Evolutionary conservation across 2,888 invertebrate species (phyloP).

Genomic region (Drosophila fungiperda): DNA sequence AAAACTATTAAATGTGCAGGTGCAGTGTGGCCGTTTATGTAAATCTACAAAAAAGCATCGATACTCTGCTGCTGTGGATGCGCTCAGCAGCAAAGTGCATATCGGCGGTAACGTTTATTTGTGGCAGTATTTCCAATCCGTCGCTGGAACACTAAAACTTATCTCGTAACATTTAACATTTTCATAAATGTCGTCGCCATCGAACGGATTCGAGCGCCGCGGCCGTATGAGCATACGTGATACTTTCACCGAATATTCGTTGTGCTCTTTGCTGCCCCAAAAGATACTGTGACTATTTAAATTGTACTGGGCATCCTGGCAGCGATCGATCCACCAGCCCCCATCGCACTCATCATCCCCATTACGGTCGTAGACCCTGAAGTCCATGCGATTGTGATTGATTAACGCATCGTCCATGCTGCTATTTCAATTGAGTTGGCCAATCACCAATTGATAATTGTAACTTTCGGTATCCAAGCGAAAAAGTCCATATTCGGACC

Average conservation of each 20-base stretch:
- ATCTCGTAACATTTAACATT: slow-evolving; percentile 1
- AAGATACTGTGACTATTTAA: slow-evolving; percentile 85
- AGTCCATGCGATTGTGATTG: slow-evolving; percentile 86
- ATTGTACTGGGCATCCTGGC: slow-evolving; percentile 75
- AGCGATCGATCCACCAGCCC: slow-evolving; percentile 87
- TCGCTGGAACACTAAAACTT: slow-evolving; percentile 24
- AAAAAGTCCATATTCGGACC: slow-evolving; percentile 86
- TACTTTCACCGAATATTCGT: slow-evolving; percentile 86
- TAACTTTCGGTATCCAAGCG: slow-evolving; percentile 84
- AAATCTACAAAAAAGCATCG: slow-evolving; percentile 14
- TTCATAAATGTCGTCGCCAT: slow-evolving; percentile 30
- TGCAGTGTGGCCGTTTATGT: slow-evolving; percentile 15
- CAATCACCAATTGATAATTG: slow-evolving; percentile 85
- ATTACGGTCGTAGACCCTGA: slow-evolving; percentile 84
- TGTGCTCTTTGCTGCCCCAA: slow-evolving; percentile 87
- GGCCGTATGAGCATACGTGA: slow-evolving; percentile 86
- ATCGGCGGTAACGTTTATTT: slow-evolving; percentile 59
- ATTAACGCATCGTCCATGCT: slow-evolving; percentile 87
- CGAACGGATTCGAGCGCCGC: slow-evolving; percentile 20
- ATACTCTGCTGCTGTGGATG: slow-evolving; percentile 26
- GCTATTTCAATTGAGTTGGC: slow-evolving; percentile 82
- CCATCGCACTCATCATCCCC: slow-evolving; percentile 86
- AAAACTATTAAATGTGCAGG: background rate
- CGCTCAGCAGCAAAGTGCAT: slow-evolving; percentile 47
- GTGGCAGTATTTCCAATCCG: slow-evolving; percentile 43